These are phyloP conservation scores for Nothoprocta pentlandii DNA, from an alignment of 2,113 vertebrate species.

Conservation along the genomic window DNA sequence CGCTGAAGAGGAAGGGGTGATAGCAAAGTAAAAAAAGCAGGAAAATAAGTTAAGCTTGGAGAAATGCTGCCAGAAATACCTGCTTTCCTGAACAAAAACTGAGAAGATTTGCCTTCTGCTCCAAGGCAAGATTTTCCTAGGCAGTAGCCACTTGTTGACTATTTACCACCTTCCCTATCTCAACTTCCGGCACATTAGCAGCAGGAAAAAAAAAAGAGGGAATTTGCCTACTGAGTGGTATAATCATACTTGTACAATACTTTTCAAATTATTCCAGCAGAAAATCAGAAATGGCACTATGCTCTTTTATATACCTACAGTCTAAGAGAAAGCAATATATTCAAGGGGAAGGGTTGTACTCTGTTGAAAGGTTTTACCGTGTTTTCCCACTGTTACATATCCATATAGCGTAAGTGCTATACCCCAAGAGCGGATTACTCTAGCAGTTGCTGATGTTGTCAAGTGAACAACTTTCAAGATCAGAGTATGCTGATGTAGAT, in stretches of 20 bases:
- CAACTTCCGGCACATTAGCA: neutral
- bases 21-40: neutral
- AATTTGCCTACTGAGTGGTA: neutral
- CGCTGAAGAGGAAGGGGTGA: neutral
- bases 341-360: neutral
- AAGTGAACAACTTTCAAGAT: neutral
- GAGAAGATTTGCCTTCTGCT: neutral
- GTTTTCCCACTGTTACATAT: too few species aligned
- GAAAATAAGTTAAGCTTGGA: neutral
- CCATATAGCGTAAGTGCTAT: neutral
- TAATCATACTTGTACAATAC: neutral
- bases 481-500: neutral
- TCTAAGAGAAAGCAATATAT: neutral
- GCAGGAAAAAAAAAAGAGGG: neutral
- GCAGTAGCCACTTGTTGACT: neutral
- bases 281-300: neutral
- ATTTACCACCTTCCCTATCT: neutral
- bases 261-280: neutral
- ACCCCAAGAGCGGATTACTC: neutral
- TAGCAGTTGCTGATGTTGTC: neutral
- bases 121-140: neutral
- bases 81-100: neutral
- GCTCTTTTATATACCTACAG: neutral
- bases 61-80: neutral
- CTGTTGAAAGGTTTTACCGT: too few species aligned